phyloP scores from a whole-genome alignment of 1,140 invertebrate species.

The Heterodera carotae region DNA sequence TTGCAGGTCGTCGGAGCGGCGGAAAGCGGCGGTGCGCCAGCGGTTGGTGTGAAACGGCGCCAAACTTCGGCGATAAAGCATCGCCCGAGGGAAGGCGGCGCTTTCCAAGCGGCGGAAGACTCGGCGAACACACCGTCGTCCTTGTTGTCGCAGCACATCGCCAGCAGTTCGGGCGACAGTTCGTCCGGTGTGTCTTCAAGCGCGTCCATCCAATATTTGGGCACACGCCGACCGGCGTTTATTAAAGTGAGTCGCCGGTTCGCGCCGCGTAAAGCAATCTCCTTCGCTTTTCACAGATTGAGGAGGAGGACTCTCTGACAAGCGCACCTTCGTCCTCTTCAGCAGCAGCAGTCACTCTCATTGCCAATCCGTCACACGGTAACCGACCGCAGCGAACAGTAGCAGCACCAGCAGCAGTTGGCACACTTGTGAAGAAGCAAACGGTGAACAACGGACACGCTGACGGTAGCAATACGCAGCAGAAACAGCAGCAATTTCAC shows the following conservation, averaged over 20 bases:
- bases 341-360: neutral
- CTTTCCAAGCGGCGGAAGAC: neutral
- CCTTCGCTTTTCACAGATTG: neutral
- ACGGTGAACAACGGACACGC: neutral
- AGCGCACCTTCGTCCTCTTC: neutral
- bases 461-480: neutral
- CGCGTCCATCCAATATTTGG: constrained; percentile 8
- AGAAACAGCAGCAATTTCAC: neutral
- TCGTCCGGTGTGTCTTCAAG: neutral
- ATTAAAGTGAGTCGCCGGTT: constrained; percentile 9
- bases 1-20: neutral
- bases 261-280: neutral
- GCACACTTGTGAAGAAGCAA: neutral
- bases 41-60: neutral
- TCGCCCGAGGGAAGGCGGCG: neutral
- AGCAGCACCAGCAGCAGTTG: neutral
- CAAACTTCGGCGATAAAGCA: neutral
- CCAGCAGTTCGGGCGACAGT: neutral
- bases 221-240: neutral
- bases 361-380: neutral
- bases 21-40: neutral
- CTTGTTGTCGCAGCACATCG: neutral
- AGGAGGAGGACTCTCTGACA: constrained; percentile 5
- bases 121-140: neutral
- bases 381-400: neutral